phyloP scores from a whole-genome alignment of 2,797 vertebrate species.

The Macropus fuliginosus region DNA sequence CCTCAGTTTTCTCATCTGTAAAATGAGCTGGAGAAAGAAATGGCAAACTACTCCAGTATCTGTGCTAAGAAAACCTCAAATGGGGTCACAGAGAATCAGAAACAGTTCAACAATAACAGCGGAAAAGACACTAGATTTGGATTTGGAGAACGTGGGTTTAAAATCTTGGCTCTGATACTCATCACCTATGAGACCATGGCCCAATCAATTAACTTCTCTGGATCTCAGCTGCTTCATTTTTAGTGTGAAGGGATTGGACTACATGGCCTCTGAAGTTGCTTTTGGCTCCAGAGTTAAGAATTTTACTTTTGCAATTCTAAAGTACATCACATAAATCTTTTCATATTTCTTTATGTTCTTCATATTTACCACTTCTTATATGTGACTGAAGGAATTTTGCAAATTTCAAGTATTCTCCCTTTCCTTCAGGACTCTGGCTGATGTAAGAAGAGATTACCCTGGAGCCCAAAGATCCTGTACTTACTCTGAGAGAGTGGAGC shows the following conservation, averaged over 20 bases:
- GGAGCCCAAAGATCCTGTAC: background rate
- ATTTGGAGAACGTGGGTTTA: background rate
- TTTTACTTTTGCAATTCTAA: background rate
- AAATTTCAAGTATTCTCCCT: background rate
- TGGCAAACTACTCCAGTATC: background rate
- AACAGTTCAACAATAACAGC: background rate
- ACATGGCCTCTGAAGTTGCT: background rate
- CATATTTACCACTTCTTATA: background rate
- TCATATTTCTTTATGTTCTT: background rate
- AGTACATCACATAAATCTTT: background rate
- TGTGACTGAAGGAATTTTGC: background rate
- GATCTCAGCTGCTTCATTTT: background rate
- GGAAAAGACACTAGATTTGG: background rate
- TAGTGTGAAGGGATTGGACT: background rate
- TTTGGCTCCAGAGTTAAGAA: background rate
- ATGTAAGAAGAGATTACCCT: background rate
- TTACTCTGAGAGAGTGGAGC: background rate
- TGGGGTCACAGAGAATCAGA: background rate
- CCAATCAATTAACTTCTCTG: background rate
- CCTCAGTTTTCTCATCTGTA: background rate
- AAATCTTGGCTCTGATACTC: background rate
- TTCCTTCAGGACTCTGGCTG: background rate
- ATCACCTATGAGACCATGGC: background rate
- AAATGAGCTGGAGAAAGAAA: background rate
- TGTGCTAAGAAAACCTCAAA: background rate